Base-by-base conservation (phyloP, 2,113 vertebrate species). In the Tinamus guttatus region DNA sequence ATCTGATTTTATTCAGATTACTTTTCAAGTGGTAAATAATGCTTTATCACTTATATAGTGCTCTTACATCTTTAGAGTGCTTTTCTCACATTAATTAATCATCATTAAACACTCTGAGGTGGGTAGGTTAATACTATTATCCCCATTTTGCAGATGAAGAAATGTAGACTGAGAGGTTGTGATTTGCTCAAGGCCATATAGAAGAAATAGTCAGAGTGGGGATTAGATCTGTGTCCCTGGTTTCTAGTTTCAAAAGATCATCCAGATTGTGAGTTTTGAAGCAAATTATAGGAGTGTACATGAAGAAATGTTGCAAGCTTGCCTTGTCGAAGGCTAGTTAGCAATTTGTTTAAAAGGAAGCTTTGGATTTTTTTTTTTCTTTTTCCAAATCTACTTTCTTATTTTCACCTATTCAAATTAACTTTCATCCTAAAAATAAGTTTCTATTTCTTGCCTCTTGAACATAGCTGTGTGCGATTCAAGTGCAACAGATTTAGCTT, bases 1-100 rank as follows among this genome's bases (percentile, higher is more conserved):
- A 95, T 96, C 96, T 97, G 95, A 95, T 97, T 96, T 96, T 94
- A 96, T 96, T 97, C 96, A 93, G 96, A 96, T 97, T 96, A 96
- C 93, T 96, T 96, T 97, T 96, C 96, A 96, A 97, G 96, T 97
- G 96, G 96, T 97, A 96, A 97, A 96, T 97, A 97, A 96, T 96
- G 94, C 85, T 91, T 97, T 96, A 96, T 96, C 94, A 95, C 96
- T 96, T 96, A 95, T 95, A 97, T 95, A 95, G 90, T 96, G 94
- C 96, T 96, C 96, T 96, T 97, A 96, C 85, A 92, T 96, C 92
- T 96, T 97, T 96, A 96, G 89, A 96, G 96, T 96, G 96, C 91
- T 96, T 96, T 95, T 95, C 95, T 96, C 92, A 90, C 96, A 96
- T 96, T 94, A 97, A 96, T 96, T 96, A 97, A 97, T 97, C 93